phyloP scores from a whole-genome alignment of 1,140 invertebrate species.

The Papilio aristodemus region DNA sequence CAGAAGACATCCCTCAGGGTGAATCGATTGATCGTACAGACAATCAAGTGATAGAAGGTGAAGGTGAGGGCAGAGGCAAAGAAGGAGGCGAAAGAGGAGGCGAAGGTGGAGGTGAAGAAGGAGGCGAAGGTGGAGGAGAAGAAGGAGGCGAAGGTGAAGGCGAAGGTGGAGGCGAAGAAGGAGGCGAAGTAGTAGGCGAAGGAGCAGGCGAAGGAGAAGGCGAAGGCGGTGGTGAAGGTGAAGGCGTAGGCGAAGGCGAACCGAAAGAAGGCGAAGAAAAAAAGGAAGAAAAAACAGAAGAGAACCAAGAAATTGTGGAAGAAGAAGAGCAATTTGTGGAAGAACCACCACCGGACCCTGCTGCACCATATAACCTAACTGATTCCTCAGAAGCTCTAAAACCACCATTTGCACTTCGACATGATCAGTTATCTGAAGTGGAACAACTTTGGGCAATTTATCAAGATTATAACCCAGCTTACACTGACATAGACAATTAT shows the following conservation, averaged over 20 bases:
- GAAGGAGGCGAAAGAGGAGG: too few relatives aligned
- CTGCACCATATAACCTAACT: constrained; percentile 63
- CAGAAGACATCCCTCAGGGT: constrained; percentile 3
- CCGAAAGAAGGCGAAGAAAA: constrained; percentile 35
- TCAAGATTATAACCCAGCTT: constrained; percentile 71
- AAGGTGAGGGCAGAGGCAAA: too few relatives aligned
- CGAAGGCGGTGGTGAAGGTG: too few relatives aligned
- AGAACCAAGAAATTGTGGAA: constrained; percentile 43
- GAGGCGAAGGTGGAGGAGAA: constrained; percentile 37
- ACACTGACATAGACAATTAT: constrained; percentile 64
- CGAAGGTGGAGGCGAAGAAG: constrained; percentile 31
- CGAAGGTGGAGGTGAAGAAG: constrained; percentile 23
- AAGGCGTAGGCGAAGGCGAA: constrained; percentile 23
- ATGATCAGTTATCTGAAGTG: constrained; percentile 66
- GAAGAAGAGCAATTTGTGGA: constrained; percentile 63
- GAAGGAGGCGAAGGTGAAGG: constrained; percentile 31
- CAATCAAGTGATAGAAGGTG: constrained; percentile 28
- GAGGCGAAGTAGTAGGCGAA: constrained; percentile 35
- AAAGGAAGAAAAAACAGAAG: constrained; percentile 39
- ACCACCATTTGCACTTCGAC: constrained; percentile 61
- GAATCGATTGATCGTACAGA: background rate
- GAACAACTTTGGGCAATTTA: constrained; percentile 69
- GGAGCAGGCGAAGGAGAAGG: constrained; percentile 26
- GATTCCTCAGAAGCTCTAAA: constrained; percentile 68
- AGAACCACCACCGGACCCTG: constrained; percentile 65